Base-by-base conservation (phyloP, 37 sponge, comb jelly and placozoan genomes). In the Chondrosia reniformis region DNA sequence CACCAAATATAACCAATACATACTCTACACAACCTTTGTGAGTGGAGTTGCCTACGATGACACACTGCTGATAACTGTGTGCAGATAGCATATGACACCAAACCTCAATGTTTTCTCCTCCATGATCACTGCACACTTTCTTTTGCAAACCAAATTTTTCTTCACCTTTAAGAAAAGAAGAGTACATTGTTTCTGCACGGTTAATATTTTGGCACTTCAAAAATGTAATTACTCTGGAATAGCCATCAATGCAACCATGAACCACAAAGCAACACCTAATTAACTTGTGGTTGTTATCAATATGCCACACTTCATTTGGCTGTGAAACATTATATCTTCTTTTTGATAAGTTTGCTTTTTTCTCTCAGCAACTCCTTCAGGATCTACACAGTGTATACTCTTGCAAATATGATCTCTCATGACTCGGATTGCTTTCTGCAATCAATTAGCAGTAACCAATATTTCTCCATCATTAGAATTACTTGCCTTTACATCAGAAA, bases 381-480 rank as follows among this genome's bases (percentile, higher is more conserved):
- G 72, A 69, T 39, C 72, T 4, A 69, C 43, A 1, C 72, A 2
- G 43, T 69, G 72, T 24, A 69, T 69, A 7, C 72, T 69, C 0
- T 41, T 44, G 21, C 72, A 17, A 24, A 69, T 9, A 10, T 6
- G 43, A 40, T 30, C 4, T 7, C 6, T 41, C 22, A 17, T 41
- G n/a, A 69, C 43, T 5, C 54, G 46, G 2, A 79, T 64, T 4
- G 52, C 80, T 7, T 49, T 4, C 17, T 2, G 24, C 36, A 65
- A n/a, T 8, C 63, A 21, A 41, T 79, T 52, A 15, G 67, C 80
- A 21, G 56, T 41, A 9, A 79, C 1, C 39, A 79, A 40, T 46
- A 66, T 55, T 31, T 79, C 80, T 2, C 67, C 80, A 79, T 79
- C 80, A 79, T 64, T 79, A n/a, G n/a, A n/a, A n/a, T n/a, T n/a